A percentile compares a stretch with the other conserved stretches of the same genome.
Conservation (phyloP, 2,888 invertebrate genomes). For the Drosophila merina region DNA sequence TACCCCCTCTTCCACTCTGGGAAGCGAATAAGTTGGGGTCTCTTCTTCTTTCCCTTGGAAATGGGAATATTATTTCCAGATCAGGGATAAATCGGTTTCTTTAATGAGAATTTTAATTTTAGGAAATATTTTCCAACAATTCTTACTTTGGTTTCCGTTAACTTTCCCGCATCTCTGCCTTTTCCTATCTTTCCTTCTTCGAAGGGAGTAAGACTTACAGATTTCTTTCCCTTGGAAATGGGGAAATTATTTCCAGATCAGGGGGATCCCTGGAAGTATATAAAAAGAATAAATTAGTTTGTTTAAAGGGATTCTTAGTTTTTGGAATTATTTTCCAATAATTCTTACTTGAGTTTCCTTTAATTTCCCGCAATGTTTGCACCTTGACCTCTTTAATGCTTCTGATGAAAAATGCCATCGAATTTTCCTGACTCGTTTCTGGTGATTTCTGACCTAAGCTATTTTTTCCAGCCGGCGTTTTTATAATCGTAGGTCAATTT, state of each 20-base stretch:
- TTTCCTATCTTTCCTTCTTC: not conserved
- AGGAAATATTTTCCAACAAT: no score
- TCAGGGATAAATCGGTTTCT: not conserved
- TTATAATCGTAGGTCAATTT: constrained; percentile 29
- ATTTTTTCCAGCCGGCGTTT: constrained; percentile 33
- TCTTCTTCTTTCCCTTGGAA: not conserved
- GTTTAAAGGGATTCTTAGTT: no score
- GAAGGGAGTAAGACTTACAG: no score
- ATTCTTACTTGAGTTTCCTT: not conserved
- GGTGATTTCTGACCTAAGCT: constrained; percentile 19
- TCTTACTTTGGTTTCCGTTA: no score
- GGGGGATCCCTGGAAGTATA: no score
- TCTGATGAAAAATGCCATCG: constrained; percentile 20
- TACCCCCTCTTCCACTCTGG: not conserved
- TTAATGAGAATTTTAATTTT: not conserved
- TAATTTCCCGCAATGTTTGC: constrained; percentile 1
- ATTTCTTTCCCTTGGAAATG: no score
- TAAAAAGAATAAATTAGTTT: no score
- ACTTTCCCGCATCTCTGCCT: no score
- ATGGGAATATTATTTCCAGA: not conserved
- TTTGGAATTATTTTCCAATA: no score
- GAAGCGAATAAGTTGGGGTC: no score
- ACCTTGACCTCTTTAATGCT: constrained; percentile 10
- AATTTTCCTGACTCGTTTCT: constrained; percentile 15
- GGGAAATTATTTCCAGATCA: no score